These are phyloP conservation scores for Anguilla obscura DNA, from an alignment of 2,797 vertebrate genomes.

Conservation along the genomic window DNA sequence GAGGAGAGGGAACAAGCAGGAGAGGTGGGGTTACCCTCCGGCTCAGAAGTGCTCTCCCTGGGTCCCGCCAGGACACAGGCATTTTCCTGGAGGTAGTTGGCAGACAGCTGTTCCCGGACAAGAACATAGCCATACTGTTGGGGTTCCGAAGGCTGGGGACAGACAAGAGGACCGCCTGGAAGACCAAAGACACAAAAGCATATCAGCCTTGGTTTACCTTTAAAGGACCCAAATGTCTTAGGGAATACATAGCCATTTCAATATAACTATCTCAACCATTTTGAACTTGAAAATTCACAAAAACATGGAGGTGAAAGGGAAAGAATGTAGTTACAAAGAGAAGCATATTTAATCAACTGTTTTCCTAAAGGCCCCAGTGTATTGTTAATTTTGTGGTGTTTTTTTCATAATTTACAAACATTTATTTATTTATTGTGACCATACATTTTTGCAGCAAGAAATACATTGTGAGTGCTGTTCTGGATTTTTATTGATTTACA, in stretches of 20 bases:
- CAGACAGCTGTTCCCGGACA: slow-evolving; percentile 67
- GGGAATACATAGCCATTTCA: not conserved
- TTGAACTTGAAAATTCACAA: slow-evolving; percentile 2
- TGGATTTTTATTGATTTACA: no score
- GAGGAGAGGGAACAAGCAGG: slow-evolving; percentile 14
- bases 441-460: no score
- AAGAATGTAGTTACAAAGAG: no score
- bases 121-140: slow-evolving; percentile 67
- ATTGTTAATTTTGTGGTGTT: no score
- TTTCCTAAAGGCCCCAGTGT: no score
- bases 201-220: not conserved
- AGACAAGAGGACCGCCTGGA: not conserved
- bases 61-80: slow-evolving; percentile 55
- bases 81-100: slow-evolving; percentile 65
- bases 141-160: slow-evolving; percentile 50
- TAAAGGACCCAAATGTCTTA: not conserved
- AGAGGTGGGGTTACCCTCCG: slow-evolving; percentile 29
- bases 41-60: slow-evolving; percentile 51
- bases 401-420: no score
- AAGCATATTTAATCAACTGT: no score
- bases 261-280: not conserved
- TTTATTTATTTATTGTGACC: no score
- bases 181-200: slow-evolving; percentile 13
- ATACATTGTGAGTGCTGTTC: no score
- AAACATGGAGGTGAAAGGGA: not conserved